Conservation (phyloP, 2,888 invertebrate species). For the Nemotelus nigrinus region DNA sequence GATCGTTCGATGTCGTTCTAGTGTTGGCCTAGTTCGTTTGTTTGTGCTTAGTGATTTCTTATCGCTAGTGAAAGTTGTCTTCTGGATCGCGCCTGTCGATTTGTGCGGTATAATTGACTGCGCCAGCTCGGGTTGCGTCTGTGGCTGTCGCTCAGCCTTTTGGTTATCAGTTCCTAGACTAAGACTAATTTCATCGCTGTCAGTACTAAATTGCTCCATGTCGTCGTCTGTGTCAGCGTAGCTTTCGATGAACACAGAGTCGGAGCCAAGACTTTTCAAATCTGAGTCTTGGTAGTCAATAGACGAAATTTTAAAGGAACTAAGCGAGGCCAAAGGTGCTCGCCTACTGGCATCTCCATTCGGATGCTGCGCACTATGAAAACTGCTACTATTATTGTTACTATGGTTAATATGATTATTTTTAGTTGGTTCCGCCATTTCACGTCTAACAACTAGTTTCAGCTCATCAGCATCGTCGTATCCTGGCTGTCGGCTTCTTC, state of each 20-base stretch:
- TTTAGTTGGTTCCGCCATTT: constrained; percentile 56
- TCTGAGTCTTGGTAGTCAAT: constrained; percentile 76
- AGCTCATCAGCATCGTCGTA: constrained; percentile 57
- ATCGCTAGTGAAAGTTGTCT: constrained; percentile 33
- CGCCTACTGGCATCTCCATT: constrained; percentile 57
- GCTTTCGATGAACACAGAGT: constrained; percentile 82
- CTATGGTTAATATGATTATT: constrained; percentile 47
- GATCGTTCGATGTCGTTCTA: constrained; percentile 62
- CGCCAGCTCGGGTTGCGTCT: neutral
- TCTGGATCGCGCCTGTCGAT: constrained; percentile 12
- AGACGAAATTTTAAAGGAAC: constrained; percentile 78
- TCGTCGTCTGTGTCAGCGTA: constrained; percentile 82
- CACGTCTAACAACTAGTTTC: constrained; percentile 60
- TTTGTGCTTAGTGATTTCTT: constrained; percentile 46
- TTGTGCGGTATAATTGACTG: constrained; percentile 27
- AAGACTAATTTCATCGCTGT: constrained; percentile 72
- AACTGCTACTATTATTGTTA: constrained; percentile 47
- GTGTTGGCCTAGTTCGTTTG: constrained; percentile 52
- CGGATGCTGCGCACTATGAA: constrained; percentile 45
- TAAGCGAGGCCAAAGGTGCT: constrained; percentile 83
- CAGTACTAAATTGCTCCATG: constrained; percentile 82
- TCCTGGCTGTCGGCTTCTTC: neutral
- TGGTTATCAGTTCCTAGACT: constrained; percentile 50
- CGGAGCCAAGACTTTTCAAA: constrained; percentile 76
- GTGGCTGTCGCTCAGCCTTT: constrained; percentile 14